Evolutionary conservation across 2,113 vertebrate genomes (phyloP), one percentile per base, ranked within the genome.

Genomic region (Tylochromis polylepis): DNA sequence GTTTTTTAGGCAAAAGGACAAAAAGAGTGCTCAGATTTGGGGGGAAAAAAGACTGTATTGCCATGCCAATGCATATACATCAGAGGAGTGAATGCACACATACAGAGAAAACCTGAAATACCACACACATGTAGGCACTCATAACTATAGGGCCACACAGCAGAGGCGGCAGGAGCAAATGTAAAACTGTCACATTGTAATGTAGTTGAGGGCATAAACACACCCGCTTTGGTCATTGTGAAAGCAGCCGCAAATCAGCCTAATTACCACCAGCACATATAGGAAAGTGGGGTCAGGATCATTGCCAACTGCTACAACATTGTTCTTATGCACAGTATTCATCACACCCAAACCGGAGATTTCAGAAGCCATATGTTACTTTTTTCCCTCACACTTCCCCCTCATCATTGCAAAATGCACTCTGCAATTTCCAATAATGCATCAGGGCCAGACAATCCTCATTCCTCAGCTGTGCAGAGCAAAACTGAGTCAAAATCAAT

Each of bases 201-300:
- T 81, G 79, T 70, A 60, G 85, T 85, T 4, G 36, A 75, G 88
- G 85, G 81, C 60, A 91, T 87, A 38, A 77, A 90, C 82, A 85
- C 86, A 84, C 38, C 49, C 78, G 9, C 85, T 5, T 58, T 3
- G 77, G 72, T 85, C 88, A 80, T 78, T 87, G 58, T 67, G 82
- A 88, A 78, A 29, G 6, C 49, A 79, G 75, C 49, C 24, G 20
- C 24, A 10, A 79, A 55, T 87, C 82, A 43, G 18, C 72, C 88
- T 90, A 94, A 94, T 93, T 90, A 89, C 75, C 79, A 16, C 70
- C 82, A 90, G 89, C 91, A 90, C 79, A 82, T 90, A 78, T 85
- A 91, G 84, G 65, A 89, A 85, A 83, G 78, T 22, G 65, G 57
- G 92, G 88, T 93, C 89, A 88, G 78, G 81, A 60, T 62, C 55